phyloP scores from a whole-genome alignment of 2,113 vertebrate species.

The Blennius ocellaris region DNA sequence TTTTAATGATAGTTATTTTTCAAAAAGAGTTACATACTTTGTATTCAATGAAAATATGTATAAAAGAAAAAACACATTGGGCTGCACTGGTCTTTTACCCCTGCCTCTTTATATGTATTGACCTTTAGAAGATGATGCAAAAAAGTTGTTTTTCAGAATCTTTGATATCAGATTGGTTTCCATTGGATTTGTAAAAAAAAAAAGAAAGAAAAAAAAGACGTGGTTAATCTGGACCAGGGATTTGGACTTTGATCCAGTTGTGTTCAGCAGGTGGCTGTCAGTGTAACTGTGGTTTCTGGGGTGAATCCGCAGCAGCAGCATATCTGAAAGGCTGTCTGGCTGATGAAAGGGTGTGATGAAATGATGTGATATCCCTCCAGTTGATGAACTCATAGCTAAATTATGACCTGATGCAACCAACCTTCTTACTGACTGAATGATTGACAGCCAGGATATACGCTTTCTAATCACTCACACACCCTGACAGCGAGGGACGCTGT shows the following conservation, averaged over 20 bases:
- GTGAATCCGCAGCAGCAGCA: constrained; percentile 38
- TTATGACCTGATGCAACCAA: constrained; percentile 60
- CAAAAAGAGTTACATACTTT: too few relatives aligned
- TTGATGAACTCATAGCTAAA: constrained; percentile 63
- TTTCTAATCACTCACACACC: constrained; percentile 59
- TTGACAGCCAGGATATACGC: constrained; percentile 49
- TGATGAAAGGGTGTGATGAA: constrained; percentile 71
- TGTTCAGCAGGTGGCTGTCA: constrained; percentile 28
- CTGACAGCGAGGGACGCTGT: constrained; percentile 49
- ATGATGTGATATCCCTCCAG: constrained; percentile 62
- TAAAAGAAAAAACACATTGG: too few relatives aligned
- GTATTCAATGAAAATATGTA: too few relatives aligned
- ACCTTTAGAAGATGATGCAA: constrained; percentile 24
- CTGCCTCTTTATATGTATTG: background rate
- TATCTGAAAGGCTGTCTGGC: constrained; percentile 51
- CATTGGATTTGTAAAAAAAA: constrained; percentile 18
- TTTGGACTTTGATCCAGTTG: constrained; percentile 51
- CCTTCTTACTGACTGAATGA: constrained; percentile 44
- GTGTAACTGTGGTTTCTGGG: constrained; percentile 23
- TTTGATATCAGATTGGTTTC: constrained; percentile 28
- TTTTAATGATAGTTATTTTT: too few relatives aligned
- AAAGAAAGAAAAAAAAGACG: constrained; percentile 26
- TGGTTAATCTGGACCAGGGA: background rate
- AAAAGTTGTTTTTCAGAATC: constrained; percentile 14
- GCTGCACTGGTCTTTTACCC: too few relatives aligned